Base-by-base conservation (phyloP, 2,797 vertebrate species). In the Crypturellus tataupa region DNA sequence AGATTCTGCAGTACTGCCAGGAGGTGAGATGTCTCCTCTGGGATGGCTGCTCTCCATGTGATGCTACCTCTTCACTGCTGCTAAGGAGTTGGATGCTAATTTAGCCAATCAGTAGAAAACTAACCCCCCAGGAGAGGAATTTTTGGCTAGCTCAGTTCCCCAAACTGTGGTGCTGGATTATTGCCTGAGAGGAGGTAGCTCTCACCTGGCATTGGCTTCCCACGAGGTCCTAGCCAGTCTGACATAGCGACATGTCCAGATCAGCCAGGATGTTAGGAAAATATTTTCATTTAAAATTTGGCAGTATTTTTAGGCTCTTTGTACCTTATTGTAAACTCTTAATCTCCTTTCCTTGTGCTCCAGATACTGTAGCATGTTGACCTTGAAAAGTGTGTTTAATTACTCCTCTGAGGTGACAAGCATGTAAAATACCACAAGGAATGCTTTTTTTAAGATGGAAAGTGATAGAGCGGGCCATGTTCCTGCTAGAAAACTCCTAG, bases 1-100 rank as follows among this genome's bases (percentile, higher is more conserved):
- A 98, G 8, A 98, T 99, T 93, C 98, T 99, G 96, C 98, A 99
- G 90, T 99, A 99, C 98, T 99, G 99, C 96, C 99, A 99, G 96
- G 99, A 99, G 98, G 99, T 99, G 96, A 99, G 98, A 47, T 9
- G 20, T 7, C 4, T 18, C 12, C 13, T 39, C 29, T 40, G 65
- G 65, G 25, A 24, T 29, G 27, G 44, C 29, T 13, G 39, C 72
- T 72, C 69, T 6, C 20, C 46, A 9, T 42, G 51, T 33, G 25
- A 86, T 79, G 59, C 25, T 37, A 18, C 24, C 10, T 69, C 42
- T 70, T 84, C 31, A 1, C 56, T 11, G 10, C 68, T 73, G 33
- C 14, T 12, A 14, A 89, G 65, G 49, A 64, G 44, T 8, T 53
- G 56, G 60, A 59, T 90, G 91, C 83, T 56, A 40, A 2, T 91